phyloP scores from a whole-genome alignment of 2,888 invertebrate genomes.

The Alloscopus bannaensis region DNA sequence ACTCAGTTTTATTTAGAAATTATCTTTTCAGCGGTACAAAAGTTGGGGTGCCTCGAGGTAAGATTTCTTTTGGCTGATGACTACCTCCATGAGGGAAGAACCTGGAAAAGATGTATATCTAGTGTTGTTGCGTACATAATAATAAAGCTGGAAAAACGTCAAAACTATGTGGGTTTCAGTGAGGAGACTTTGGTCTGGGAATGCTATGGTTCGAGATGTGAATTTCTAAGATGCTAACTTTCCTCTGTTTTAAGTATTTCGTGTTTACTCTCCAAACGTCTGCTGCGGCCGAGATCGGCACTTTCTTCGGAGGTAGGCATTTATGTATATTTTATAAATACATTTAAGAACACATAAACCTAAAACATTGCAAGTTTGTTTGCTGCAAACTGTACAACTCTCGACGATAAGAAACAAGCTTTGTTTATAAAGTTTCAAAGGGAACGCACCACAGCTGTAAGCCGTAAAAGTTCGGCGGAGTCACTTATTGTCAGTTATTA shows the following conservation, averaged over 20 bases:
- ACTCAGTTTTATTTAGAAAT: conserved; percentile 44
- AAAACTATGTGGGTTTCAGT: conserved; percentile 42
- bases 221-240: conserved; percentile 47
- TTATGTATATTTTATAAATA: too few relatives aligned
- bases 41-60: conserved; percentile 43
- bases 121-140: conserved; percentile 31
- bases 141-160: conserved; percentile 36
- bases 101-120: background rate
- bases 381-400: background rate
- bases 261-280: conserved; percentile 44
- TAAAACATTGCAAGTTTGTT: background rate
- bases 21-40: conserved; percentile 41
- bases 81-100: background rate
- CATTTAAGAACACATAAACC: too few relatives aligned
- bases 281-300: background rate
- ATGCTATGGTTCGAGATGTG: conserved; percentile 36
- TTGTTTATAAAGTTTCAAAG: background rate
- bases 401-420: background rate
- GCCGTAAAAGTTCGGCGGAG: conserved; percentile 8
- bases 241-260: conserved; percentile 54
- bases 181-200: conserved; percentile 14
- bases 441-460: background rate
- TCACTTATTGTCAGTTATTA: conserved; percentile 42
- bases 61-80: conserved; percentile 46
- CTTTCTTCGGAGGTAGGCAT: conserved; percentile 21